phyloP scores from a whole-genome alignment of 2,888 invertebrate species.

The Apocheima hispidaria region DNA sequence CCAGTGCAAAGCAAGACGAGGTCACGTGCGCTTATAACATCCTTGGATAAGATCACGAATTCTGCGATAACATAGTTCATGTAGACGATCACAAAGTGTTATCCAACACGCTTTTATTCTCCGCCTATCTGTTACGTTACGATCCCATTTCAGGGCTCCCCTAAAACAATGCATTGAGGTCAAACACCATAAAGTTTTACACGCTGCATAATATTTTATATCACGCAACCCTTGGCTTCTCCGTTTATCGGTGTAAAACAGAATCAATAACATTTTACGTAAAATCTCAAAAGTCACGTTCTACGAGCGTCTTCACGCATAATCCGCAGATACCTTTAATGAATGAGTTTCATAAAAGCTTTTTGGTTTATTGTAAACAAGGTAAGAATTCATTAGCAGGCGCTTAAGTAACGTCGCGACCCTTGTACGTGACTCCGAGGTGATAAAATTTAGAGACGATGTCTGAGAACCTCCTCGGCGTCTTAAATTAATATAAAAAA shows the following conservation, averaged over 20 bases:
- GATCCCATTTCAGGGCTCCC: slow-evolving; percentile 31
- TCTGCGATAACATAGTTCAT: slow-evolving; percentile 6
- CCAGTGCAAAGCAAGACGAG: too few relatives aligned
- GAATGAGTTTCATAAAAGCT: slow-evolving; percentile 75
- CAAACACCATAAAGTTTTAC: slow-evolving; percentile 47
- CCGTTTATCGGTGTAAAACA: slow-evolving; percentile 55
- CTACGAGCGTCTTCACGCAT: slow-evolving; percentile 70
- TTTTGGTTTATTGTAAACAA: slow-evolving; percentile 80
- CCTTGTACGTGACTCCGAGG: slow-evolving; percentile 73
- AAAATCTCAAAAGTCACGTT: slow-evolving; percentile 71
- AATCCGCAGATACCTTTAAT: slow-evolving; percentile 72
- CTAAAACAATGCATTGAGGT: slow-evolving; percentile 49
- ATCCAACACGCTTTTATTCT: slow-evolving; percentile 18
- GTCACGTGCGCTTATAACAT: too few relatives aligned
- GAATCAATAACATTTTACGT: slow-evolving; percentile 63
- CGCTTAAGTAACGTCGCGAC: slow-evolving; percentile 58
- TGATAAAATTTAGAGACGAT: slow-evolving; percentile 63
- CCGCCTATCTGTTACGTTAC: slow-evolving; percentile 23
- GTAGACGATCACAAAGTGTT: slow-evolving; percentile 11
- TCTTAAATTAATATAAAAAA: slow-evolving; percentile 67
- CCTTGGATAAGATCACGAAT: too few relatives aligned
- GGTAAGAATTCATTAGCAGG: slow-evolving; percentile 75
- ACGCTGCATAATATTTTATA: slow-evolving; percentile 51
- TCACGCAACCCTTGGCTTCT: slow-evolving; percentile 56
- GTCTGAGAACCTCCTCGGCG: slow-evolving; percentile 57